Evolutionary conservation across 92 coral and sea anemone species (phyloP), one percentile per base, ranked within the genome.

Genomic region (Epizoanthus rinbou): DNA sequence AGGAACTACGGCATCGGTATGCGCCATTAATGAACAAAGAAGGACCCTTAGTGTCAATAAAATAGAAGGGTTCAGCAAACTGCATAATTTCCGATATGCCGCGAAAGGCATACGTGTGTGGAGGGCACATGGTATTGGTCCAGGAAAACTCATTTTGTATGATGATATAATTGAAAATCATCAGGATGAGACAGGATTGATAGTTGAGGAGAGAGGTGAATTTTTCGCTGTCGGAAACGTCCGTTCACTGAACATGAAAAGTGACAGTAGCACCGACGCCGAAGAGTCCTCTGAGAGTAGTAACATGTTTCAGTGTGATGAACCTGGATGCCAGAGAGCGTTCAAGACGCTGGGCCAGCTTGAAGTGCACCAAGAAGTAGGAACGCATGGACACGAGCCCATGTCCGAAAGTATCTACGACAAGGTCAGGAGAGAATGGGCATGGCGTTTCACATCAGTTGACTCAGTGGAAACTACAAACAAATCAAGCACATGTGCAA

Each of bases 1-100:
- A 75, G 92, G 90, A 62, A 86, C 89, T 37, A 83, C 95, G 35
- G 90, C 95, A 45, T 68, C 89, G 5, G 87, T 89, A 17, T 89
- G 91, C 79, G 64, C 74, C 45, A 57, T 91, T 33, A 39, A 88
- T 37, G 86, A 83, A 28, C 21, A 78, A 18, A 80, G 57, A 53
- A 84, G 86, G 57, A 80, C 23, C 52, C 80, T 60, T 25, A 75
- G 72, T 37, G 86, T 79, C 53, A 91, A 65, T 43, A 91, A 70
- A 56, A 17, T 86, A 64, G 85, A 85, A 8, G 73, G 88, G 53
- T 91, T 88, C 66, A 88, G 88, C 83, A 87, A 76, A 53, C 84
- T 79, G 35, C 89, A 91, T 72, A 88, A 91, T 85, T 86, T 85
- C 25, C 76, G 60, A 17, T 74, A 35, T 57, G 88, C 76, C 69